phyloP scores from a whole-genome alignment of 2,113 vertebrate species.

The Bucco capensis region DNA sequence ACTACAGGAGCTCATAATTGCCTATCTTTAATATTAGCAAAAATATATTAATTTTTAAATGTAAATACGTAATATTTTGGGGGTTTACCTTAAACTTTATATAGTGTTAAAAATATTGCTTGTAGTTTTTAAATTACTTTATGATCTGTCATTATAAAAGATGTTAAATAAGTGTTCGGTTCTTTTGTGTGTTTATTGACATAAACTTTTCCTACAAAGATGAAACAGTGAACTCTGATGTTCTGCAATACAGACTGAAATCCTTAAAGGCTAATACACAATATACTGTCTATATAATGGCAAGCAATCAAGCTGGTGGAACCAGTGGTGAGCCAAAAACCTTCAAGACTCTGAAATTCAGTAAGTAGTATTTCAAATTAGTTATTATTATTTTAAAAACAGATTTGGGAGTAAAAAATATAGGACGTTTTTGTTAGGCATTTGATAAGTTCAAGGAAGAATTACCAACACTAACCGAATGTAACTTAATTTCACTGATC shows the following conservation, averaged over 20 bases:
- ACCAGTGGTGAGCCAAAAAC: constrained; percentile 29
- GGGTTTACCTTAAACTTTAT: background rate
- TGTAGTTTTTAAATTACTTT: background rate
- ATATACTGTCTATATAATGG: constrained; percentile 74
- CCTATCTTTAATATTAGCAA: background rate
- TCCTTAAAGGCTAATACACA: constrained; percentile 70
- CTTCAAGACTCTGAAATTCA: constrained; percentile 76
- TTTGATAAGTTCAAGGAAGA: background rate
- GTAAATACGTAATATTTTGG: background rate
- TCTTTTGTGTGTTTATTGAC: background rate
- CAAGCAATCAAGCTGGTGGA: constrained; percentile 70
- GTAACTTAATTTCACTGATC: background rate
- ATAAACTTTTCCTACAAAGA: constrained; percentile 66
- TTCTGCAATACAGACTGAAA: constrained; percentile 57
- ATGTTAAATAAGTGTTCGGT: background rate
- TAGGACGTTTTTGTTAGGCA: background rate
- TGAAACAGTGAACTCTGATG: constrained; percentile 61
- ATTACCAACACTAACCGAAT: background rate
- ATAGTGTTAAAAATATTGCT: background rate
- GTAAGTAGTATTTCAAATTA: constrained; percentile 69
- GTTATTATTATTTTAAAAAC: background rate
- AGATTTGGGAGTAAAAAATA: background rate
- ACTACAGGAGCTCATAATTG: background rate
- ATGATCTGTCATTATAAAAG: background rate
- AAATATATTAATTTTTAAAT: background rate